Evolutionary conservation across 2,113 vertebrate species (phyloP).

Genomic region (Burhinus bistriatus): DNA sequence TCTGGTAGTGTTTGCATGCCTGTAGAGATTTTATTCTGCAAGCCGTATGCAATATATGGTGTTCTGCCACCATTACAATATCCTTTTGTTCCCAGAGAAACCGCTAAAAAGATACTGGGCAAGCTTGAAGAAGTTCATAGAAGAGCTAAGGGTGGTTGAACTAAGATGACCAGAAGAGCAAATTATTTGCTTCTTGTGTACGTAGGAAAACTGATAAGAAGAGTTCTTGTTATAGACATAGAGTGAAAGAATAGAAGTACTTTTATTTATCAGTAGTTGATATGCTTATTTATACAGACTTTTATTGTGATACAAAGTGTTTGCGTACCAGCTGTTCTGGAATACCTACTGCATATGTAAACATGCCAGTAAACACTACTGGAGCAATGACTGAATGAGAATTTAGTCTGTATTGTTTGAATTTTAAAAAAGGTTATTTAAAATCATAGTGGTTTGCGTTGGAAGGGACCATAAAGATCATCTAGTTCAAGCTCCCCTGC

Average conservation of each 20-base stretch:
- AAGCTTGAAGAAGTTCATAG: neutral
- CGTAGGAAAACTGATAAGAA: neutral
- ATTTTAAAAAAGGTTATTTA: neutral
- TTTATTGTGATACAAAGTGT: neutral
- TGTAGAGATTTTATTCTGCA: neutral
- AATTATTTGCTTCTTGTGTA: neutral
- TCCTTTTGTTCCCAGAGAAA: neutral
- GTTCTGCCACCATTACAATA: neutral
- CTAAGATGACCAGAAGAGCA: neutral
- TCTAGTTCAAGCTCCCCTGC: too few species aligned
- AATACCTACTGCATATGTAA: neutral
- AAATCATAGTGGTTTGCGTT: too few species aligned
- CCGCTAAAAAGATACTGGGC: accelerated
- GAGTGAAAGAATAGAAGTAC: neutral
- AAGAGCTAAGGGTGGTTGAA: neutral
- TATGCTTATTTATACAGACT: neutral
- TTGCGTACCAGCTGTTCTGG: neutral
- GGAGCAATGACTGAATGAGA: neutral
- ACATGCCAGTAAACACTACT: neutral
- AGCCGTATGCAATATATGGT: neutral
- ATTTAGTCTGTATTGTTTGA: neutral
- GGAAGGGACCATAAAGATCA: too few species aligned
- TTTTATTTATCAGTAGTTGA: neutral
- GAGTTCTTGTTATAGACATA: neutral
- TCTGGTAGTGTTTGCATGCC: neutral